Evolutionary conservation across 1,140 invertebrate genomes (phyloP).

Genomic region (Polypedilum vanderplanki): DNA sequence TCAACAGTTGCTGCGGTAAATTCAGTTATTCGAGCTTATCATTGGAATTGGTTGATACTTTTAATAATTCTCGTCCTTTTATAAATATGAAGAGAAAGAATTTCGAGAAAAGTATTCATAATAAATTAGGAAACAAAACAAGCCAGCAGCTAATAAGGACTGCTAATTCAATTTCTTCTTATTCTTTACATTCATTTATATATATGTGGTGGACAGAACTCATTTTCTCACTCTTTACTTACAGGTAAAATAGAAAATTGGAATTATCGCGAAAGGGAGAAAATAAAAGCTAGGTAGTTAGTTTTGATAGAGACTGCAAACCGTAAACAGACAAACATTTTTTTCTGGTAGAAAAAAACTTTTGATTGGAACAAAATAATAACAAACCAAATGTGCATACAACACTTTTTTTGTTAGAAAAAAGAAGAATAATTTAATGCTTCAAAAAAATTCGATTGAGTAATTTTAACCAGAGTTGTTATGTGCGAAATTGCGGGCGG

Average conservation of each 20-base stretch:
- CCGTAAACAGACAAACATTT: not conserved
- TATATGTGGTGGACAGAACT: too few species aligned
- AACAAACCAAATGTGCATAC: not conserved
- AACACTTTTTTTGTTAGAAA: not conserved
- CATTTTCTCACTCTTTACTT: too few species aligned
- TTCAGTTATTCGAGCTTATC: not conserved
- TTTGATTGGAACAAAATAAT: not conserved
- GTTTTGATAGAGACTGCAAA: not conserved
- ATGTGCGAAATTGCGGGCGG: too few species aligned
- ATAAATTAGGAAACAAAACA: not conserved
- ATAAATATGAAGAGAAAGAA: not conserved
- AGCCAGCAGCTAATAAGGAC: not conserved
- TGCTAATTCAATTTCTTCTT: not conserved
- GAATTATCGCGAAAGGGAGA: not conserved
- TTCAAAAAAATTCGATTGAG: too few species aligned
- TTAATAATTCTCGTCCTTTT: not conserved
- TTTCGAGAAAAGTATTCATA: not conserved
- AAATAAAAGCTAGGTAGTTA: not conserved
- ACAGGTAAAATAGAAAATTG: too few species aligned
- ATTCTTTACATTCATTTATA: not conserved
- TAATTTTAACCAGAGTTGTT: too few species aligned
- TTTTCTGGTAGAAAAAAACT: not conserved
- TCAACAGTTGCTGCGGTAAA: not conserved
- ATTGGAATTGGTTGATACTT: constrained; percentile 17
- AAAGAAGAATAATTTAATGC: not conserved